Percentiles rank a stretch among this genome's conserved stretches.
These are phyloP conservation scores for Brachypodius melanocephalos DNA, from an alignment of 2,113 vertebrate species.

Conservation along the genomic window DNA sequence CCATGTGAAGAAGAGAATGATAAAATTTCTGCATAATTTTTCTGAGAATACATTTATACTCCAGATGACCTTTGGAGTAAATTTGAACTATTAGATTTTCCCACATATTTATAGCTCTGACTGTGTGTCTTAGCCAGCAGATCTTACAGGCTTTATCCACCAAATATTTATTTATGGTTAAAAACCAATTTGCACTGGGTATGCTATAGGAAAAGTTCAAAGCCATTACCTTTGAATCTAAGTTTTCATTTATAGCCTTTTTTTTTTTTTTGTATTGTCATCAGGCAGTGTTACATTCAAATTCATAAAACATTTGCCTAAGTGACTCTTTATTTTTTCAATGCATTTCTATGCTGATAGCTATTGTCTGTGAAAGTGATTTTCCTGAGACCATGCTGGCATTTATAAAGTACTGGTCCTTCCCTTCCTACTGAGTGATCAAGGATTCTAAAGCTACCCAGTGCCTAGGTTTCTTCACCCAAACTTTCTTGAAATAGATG, in stretches of 20 bases:
- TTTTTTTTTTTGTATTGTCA: not conserved
- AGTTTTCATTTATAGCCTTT: not conserved
- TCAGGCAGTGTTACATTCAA: not conserved
- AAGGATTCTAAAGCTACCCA: not conserved
- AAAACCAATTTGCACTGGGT: not conserved
- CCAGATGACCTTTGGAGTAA: constrained; percentile 56
- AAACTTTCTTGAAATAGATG: constrained; percentile 70
- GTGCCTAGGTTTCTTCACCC: constrained; percentile 65
- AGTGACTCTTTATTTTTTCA: not conserved
- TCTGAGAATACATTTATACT: constrained; percentile 63
- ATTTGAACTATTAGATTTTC: constrained; percentile 62
- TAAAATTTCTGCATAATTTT: constrained; percentile 59
- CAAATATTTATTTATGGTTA: constrained; percentile 16
- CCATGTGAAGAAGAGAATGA: constrained; percentile 53
- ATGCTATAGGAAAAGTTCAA: not conserved
- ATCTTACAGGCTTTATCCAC: constrained; percentile 9
- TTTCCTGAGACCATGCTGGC: not conserved
- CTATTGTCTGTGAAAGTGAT: not conserved
- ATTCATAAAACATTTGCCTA: not conserved
- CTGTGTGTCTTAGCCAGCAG: not conserved
- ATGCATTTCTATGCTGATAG: not conserved
- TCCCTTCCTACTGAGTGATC: not conserved
- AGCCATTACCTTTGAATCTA: not conserved
- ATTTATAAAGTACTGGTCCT: not conserved
- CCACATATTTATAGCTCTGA: constrained; percentile 58